Conservation (phyloP, 92 coral and sea anemone genomes). For the Desmophyllum pertusum region DNA sequence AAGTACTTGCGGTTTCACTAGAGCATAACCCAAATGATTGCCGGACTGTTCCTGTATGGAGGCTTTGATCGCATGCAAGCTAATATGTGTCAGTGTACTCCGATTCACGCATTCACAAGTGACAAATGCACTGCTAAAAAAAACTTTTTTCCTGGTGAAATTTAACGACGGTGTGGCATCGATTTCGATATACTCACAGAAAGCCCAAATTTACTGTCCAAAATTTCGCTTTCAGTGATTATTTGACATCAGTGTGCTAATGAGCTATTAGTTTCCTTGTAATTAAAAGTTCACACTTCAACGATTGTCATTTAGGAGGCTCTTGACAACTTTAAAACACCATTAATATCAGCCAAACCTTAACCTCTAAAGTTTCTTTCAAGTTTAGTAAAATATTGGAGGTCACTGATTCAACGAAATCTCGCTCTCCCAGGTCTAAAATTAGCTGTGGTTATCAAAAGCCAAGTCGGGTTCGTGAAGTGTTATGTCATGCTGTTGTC, state of each 20-base stretch:
- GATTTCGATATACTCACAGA: too few species aligned
- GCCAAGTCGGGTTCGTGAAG: background rate
- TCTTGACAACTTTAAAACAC: background rate
- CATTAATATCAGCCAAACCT: conserved; percentile 13
- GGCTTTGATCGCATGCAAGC: conserved; percentile 4
- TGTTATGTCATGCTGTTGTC: background rate
- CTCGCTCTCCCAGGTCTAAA: background rate
- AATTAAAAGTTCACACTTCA: conserved; percentile 18
- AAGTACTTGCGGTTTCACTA: conserved; percentile 6
- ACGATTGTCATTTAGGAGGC: background rate
- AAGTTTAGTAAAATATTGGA: conserved; percentile 20
- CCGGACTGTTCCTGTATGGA: background rate
- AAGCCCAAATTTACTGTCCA: background rate
- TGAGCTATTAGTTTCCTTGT: conserved; percentile 17
- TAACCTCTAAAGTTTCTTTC: conserved; percentile 22
- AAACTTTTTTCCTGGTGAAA: background rate
- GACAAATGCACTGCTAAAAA: background rate
- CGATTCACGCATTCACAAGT: conserved; percentile 24
- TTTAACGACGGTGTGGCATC: background rate
- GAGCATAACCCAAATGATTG: background rate
- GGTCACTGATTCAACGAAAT: background rate
- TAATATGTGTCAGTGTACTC: conserved; percentile 18
- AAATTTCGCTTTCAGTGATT: background rate
- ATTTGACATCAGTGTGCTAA: background rate
- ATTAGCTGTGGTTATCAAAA: conserved; percentile 11